Evolutionary conservation across 2,113 vertebrate genomes (phyloP), one percentile per base, ranked within the genome.

Genomic region (Laticauda laticaudata): DNA sequence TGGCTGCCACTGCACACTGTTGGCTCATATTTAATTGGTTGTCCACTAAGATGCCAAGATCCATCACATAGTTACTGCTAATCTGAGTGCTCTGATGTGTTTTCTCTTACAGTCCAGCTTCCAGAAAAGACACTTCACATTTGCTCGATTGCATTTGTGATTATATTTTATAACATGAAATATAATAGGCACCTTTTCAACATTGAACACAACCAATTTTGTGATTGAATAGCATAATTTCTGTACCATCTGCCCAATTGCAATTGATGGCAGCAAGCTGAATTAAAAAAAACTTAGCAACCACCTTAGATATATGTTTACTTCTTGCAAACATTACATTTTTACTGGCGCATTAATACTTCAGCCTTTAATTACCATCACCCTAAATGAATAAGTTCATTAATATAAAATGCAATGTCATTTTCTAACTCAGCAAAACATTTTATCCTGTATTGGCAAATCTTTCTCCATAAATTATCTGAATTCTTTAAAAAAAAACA

Each of bases 351-450:
- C n/a, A 90, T 90, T 90, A 61, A 87, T 51, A 39, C 43, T 87
- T 90, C 81, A 87, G 56, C 56, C 54, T 59, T 90, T 90, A 90
- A 93, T 93, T 93, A 90, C 88, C 56, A 90, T 29, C 53, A 34
- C 56, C 53, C 34, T 92, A 75, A 90, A 87, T 15, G 43, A 81
- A 93, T 92, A 69, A 55, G 18, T 56, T 89, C 88, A 92, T 90
- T 87, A 53, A 90, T 54, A 48, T 43, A 64, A 90, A 90, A 86
- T 64, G 48, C 56, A 64, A 15, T 43, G 12, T 39, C 39, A 81
- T 92, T 92, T 92, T 81, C 61, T 81, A 89, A 92, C 45, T 87
- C 56, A 64, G 81, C 56, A 93, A 87, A 93, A 92, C 85, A 18
- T 89, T 45, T 89, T 48, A 87, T 87, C 34, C 87, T 51, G 14